Conservation (phyloP, 2,113 vertebrate genomes). For the Puntigrus tetrazona region DNA sequence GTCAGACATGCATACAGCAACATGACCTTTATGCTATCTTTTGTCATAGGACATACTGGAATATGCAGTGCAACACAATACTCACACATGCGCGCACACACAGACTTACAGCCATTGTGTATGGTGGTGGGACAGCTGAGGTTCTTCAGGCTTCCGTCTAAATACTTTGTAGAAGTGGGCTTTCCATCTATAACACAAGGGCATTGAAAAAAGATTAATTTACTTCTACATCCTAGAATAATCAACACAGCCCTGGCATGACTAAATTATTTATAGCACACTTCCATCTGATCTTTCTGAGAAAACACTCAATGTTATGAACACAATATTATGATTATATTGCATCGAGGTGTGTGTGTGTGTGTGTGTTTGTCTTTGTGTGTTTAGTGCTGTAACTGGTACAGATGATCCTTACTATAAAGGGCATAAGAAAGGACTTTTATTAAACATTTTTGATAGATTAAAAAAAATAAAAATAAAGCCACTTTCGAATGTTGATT, state of each 20-base stretch:
- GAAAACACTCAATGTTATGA: not conserved
- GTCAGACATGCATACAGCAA: not conserved
- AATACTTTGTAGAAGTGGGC: slow-evolving; percentile 12
- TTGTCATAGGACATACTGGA: slow-evolving; percentile 1
- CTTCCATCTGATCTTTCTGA: not conserved
- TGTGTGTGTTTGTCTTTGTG: not conserved
- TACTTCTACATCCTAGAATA: not conserved
- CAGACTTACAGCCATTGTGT: slow-evolving; percentile 23
- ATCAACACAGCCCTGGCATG: not conserved
- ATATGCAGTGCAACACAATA: not conserved
- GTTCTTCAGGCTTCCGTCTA: not conserved
- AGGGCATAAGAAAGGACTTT: not conserved
- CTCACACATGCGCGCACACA: not conserved
- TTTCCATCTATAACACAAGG: slow-evolving; percentile 43
- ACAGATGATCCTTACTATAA: not conserved
- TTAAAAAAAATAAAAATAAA: no score
- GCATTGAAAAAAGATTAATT: not conserved
- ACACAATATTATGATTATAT: not conserved
- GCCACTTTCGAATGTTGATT: no score
- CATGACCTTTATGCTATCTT: not conserved
- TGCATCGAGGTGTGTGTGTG: not conserved
- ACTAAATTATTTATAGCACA: not conserved
- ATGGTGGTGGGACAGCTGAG: not conserved
- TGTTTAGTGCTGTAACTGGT: not conserved
- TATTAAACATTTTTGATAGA: no score